phyloP scores from a whole-genome alignment of 37 sponge, comb jelly and placozoan genomes.

The Cladorhizidae sp. region DNA sequence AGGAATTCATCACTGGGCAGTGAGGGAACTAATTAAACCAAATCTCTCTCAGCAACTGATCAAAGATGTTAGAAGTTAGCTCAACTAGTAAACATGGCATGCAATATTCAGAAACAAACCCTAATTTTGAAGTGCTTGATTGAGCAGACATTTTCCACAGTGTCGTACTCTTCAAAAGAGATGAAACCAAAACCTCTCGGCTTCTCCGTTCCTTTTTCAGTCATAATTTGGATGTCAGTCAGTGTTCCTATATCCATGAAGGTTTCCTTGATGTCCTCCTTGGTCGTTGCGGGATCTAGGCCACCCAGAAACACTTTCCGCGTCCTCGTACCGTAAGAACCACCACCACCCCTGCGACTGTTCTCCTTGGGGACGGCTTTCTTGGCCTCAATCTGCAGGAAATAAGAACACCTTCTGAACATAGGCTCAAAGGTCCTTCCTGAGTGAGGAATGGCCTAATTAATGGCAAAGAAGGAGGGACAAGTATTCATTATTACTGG shows the following conservation, averaged over 20 bases:
- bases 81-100: neutral
- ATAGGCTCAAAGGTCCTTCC: too few relatives aligned
- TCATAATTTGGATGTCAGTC: constrained; percentile 23
- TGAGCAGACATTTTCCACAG: constrained; percentile 38
- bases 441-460: too few relatives aligned
- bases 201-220: constrained; percentile 43
- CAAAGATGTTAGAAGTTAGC: neutral
- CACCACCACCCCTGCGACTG: neutral
- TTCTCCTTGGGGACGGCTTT: constrained; percentile 58
- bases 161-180: constrained; percentile 33
- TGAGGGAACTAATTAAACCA: neutral
- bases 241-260: constrained; percentile 25
- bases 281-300: constrained; percentile 42
- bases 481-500: too few relatives aligned
- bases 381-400: constrained; percentile 50
- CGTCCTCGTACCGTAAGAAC: neutral
- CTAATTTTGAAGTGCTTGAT: constrained; percentile 10
- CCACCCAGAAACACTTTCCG: constrained; percentile 76
- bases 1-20: too few relatives aligned
- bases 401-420: neutral
- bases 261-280: constrained; percentile 36
- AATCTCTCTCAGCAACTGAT: neutral
- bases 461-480: too few relatives aligned
- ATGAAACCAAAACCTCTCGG: constrained; percentile 72
- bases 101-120: neutral